A percentile compares a stretch with the other conserved stretches of the same genome.
These are phyloP conservation scores for Aplocera efformata DNA, from an alignment of 2,888 invertebrate species.

Conservation along the genomic window DNA sequence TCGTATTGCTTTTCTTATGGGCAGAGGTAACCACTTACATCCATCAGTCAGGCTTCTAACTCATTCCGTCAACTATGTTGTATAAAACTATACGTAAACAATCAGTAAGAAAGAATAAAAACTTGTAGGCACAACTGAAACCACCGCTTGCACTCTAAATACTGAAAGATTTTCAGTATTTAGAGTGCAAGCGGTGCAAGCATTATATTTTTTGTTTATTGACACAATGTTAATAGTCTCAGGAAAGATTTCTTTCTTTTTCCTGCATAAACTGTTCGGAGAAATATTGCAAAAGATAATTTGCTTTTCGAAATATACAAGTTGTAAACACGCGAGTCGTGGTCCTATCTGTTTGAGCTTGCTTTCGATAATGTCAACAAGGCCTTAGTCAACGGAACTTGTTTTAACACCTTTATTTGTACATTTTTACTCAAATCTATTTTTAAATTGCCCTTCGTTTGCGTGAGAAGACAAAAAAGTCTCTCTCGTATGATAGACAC, in stretches of 20 bases:
- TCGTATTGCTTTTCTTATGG: too few species aligned
- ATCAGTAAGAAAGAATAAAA: too few species aligned
- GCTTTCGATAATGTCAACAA: constrained; percentile 76
- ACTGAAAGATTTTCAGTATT: too few species aligned
- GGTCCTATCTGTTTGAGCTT: constrained; percentile 63
- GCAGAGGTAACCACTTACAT: too few species aligned
- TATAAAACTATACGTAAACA: too few species aligned
- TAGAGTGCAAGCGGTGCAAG: too few species aligned
- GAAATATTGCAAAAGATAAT: constrained; percentile 55
- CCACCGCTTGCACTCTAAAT: too few species aligned
- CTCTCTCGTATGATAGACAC: constrained; percentile 5
- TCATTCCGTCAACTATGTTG: too few species aligned
- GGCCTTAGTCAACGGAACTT: constrained; percentile 64
- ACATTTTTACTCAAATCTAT: constrained; percentile 55
- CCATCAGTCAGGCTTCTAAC: too few species aligned
- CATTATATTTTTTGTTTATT: too few species aligned
- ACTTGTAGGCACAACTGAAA: too few species aligned
- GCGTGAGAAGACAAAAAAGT: constrained; percentile 20
- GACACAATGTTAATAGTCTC: too few species aligned
- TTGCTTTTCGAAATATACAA: constrained; percentile 65
- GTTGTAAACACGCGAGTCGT: constrained; percentile 50
- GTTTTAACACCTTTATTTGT: constrained; percentile 59
- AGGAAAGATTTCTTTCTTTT: constrained; percentile 15
- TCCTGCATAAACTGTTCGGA: constrained; percentile 39
- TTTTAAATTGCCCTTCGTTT: constrained; percentile 40